phyloP scores from a whole-genome alignment of 2,888 invertebrate species.

The Lasius fuliginosus region DNA sequence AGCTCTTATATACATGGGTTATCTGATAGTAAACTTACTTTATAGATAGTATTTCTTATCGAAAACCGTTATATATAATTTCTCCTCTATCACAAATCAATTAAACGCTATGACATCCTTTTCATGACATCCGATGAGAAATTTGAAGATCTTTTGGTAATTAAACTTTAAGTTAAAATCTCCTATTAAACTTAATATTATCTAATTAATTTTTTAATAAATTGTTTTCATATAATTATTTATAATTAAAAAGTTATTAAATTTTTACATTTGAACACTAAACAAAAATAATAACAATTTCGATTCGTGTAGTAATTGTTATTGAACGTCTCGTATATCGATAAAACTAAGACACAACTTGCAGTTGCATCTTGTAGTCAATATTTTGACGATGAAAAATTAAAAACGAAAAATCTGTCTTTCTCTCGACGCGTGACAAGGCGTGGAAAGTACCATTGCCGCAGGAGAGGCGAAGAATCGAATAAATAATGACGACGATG shows the following conservation, averaged over 20 bases:
- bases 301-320: neutral
- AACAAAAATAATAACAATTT: constrained; percentile 5
- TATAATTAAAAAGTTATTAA: constrained; percentile 2
- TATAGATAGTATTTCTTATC: neutral
- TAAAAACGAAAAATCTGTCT: constrained; percentile 11
- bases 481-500: constrained; percentile 45
- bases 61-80: constrained; percentile 7
- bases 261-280: neutral
- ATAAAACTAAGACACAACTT: neutral
- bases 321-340: neutral
- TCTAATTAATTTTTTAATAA: neutral
- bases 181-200: neutral
- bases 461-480: constrained; percentile 28
- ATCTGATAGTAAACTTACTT: neutral
- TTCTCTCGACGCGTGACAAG: neutral
- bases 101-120: neutral
- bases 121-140: neutral
- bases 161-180: neutral
- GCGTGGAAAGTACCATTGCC: constrained; percentile 33
- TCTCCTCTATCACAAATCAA: neutral
- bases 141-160: neutral
- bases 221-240: neutral
- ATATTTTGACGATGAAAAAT: neutral
- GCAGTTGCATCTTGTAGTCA: neutral
- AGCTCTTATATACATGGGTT: neutral